Evolutionary conservation across 1,140 invertebrate genomes (phyloP).

Genomic region (Tetranychus cinnabarinus): DNA sequence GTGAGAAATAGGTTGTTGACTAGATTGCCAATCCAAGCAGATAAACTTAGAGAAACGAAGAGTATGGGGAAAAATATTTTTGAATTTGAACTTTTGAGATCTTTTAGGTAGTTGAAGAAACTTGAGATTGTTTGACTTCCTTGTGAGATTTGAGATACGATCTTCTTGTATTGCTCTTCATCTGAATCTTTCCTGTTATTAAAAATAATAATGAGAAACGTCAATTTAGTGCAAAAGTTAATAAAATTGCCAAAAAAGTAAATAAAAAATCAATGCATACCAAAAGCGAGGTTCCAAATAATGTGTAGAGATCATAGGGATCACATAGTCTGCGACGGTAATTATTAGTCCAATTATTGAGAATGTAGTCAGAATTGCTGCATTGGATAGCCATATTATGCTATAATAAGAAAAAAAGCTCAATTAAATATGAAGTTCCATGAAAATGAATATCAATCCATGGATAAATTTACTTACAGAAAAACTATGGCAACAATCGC

Average conservation of each 20-base stretch:
- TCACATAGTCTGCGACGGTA: conserved; percentile 47
- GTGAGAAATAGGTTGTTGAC: conserved; percentile 56
- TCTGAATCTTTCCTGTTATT: conserved; percentile 35
- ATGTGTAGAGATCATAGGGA: conserved; percentile 41
- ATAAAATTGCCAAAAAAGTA: no score
- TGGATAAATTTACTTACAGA: conserved; percentile 22
- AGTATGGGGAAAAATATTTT: conserved; percentile 47
- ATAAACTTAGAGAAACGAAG: conserved; percentile 32
- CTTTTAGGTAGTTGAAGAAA: conserved; percentile 20
- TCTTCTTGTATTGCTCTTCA: conserved; percentile 51
- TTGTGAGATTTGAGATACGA: conserved; percentile 32
- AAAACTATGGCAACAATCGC: conserved; percentile 37
- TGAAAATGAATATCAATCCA: no score
- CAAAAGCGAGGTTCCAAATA: conserved; percentile 38
- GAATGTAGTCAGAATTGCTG: conserved; percentile 48
- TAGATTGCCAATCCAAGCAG: conserved; percentile 51
- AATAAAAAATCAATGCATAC: conserved; percentile 19
- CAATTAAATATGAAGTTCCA: no score
- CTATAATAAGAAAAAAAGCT: conserved; percentile 15
- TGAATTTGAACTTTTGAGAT: conserved; percentile 33
- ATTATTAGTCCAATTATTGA: conserved; percentile 39
- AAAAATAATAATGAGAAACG: no score
- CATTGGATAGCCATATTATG: conserved; percentile 50
- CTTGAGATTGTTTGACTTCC: conserved; percentile 24
- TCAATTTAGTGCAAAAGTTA: no score